Evolutionary conservation across 2,113 vertebrate species (phyloP), one percentile per base, ranked within the genome.

Genomic region (Pseudonaja textilis): DNA sequence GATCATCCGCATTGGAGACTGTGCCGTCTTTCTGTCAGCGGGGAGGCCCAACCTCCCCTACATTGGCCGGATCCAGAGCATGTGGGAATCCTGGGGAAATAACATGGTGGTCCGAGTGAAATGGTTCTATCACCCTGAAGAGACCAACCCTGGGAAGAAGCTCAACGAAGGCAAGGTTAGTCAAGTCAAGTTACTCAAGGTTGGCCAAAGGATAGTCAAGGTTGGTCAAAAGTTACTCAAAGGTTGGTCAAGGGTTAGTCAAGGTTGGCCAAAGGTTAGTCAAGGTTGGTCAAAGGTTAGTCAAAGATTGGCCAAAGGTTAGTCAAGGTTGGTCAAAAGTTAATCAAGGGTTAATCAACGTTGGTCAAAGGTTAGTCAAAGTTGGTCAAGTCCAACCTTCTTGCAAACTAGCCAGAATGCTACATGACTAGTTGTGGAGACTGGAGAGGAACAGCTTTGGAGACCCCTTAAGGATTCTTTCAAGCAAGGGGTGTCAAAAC

Each of bases 51-150:
- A 99, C 97, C 97, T 99, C 94, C 99, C 99, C 56, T 99, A 99
- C 96, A 99, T 99, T 0, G 99, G 99, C 90, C 98, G 99, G 22
- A 99, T 99, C 97, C 99, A 99, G 97, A 99, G 99, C 97, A 99
- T 99, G 99, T 99, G 99, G 99, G 99, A 99, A 95, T 99, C 99
- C 0, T 99, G 99, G 99, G 99, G 99, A 64, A 99, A 98, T 97
- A 99, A 99, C 97, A 99, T 99, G 99, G 99, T 99, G 93, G 99
- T 99, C 90, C 97, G 99, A 0, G 99, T 99, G 93, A 99, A 99
- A 95, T 99, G 99, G 99, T 99, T 99, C 96, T 99, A 99, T 90
- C 99, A 99, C 91, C 99, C 99, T 0, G 99, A 99, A 95, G 99
- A 99, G 97, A 99, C 99, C 39, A 99, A 99, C 96, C 99, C 99